These are phyloP conservation scores for Polymixis flavicincta DNA, from an alignment of 2,888 invertebrate species.

Conservation along the genomic window DNA sequence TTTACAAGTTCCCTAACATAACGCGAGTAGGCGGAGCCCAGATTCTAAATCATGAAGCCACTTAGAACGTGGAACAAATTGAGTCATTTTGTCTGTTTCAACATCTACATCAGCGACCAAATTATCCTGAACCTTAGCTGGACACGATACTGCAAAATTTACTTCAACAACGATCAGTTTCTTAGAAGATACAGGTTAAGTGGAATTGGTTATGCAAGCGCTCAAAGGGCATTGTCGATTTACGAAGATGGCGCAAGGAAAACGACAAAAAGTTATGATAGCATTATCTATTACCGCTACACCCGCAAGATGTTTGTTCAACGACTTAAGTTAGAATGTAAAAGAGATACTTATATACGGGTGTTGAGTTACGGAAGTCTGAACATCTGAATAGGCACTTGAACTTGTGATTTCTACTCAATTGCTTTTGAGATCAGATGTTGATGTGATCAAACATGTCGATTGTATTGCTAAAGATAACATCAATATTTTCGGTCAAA, in stretches of 20 bases:
- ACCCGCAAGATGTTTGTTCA: constrained; percentile 60
- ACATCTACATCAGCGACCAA: constrained; percentile 73
- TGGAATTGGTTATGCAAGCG: constrained; percentile 53
- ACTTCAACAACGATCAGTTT: constrained; percentile 38
- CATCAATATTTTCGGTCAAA: constrained; percentile 36
- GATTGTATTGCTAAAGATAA: constrained; percentile 43
- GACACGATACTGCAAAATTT: constrained; percentile 34
- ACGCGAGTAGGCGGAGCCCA: constrained; percentile 78
- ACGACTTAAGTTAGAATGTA: constrained; percentile 56
- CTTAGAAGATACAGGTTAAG: constrained; percentile 41
- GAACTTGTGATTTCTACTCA: constrained; percentile 60
- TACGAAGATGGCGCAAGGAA: constrained; percentile 65
- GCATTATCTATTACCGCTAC: constrained; percentile 64
- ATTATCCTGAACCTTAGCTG: constrained; percentile 51
- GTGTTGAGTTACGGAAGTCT: constrained; percentile 66
- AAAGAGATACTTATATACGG: constrained; percentile 58
- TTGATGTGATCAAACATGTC: constrained; percentile 53
- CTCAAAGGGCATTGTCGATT: constrained; percentile 61
- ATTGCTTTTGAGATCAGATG: constrained; percentile 45
- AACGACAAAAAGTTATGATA: constrained; percentile 66
- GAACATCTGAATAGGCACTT: constrained; percentile 49
- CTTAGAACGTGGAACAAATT: constrained; percentile 83
- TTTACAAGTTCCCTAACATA: constrained; percentile 82
- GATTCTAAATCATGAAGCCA: constrained; percentile 84
- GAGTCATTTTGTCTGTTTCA: constrained; percentile 81